Conservation (phyloP, 2,113 vertebrate species). For the Catharus minimus region DNA sequence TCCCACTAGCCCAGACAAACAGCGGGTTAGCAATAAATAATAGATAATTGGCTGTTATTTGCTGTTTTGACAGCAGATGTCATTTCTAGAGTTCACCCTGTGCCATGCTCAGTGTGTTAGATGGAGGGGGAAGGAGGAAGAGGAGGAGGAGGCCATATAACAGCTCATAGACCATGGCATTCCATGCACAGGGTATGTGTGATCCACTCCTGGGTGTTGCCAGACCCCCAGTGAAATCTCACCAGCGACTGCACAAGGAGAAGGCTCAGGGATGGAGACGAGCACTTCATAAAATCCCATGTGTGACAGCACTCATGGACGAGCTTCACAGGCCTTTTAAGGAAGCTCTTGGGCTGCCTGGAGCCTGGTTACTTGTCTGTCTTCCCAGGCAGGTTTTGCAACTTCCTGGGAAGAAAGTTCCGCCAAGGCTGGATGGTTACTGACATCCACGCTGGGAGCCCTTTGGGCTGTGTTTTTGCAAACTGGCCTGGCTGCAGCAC, state of each 20-base stretch:
- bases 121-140: neutral
- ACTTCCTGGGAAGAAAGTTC: neutral
- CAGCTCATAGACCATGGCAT: neutral
- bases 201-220: neutral
- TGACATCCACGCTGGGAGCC: neutral
- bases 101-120: accelerated
- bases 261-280: neutral
- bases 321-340: slow-evolving; percentile 8
- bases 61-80: neutral
- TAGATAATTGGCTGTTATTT: neutral
- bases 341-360: neutral
- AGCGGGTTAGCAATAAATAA: neutral
- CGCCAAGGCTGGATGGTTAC: neutral
- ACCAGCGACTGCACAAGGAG: neutral
- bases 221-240: neutral
- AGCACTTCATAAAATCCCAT: neutral
- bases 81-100: neutral
- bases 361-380: neutral
- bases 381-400: slow-evolving; percentile 40
- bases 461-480: neutral
- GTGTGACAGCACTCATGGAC: neutral
- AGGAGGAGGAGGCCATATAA: neutral
- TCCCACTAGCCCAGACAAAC: neutral
- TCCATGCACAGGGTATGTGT: neutral
- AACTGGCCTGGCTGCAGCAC: neutral